Base-by-base conservation (phyloP, 2,797 vertebrate species). In the Scyliorhinus canicula region DNA sequence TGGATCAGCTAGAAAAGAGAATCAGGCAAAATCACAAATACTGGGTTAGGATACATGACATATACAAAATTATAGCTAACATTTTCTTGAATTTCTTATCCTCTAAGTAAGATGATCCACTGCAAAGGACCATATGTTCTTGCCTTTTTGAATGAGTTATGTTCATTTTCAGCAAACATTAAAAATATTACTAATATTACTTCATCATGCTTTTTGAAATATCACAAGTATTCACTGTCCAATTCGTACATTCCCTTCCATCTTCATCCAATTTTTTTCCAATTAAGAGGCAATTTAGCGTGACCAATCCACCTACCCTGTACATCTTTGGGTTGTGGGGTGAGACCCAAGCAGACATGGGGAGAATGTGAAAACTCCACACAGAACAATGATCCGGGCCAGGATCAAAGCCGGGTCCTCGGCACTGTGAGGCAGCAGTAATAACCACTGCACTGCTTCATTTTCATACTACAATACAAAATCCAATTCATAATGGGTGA, bases 1-100 rank as follows among this genome's bases (percentile, higher is more conserved):
- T 99, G 99, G 96, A 99, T 99, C 85, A 99, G 97, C 99, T 99
- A 91, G 40, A 55, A 94, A 28, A 93, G 24, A 93, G 93, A 71
- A 14, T 12, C 52, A 3, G 4, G 14, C 24, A 94, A 69, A 50
- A 16, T 65, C 60, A 65, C n/a, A 65, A 90, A 65, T 65, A 26
- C 50, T 82, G 21, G 79, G 26, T 44, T 35, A 35, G 35, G 21
- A 57, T 40, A 44, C 24, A 63, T 21, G n/a, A 63, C 50, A 50
- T 90, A 26, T 60, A 88, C 31, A 88, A n/a, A 19, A 88, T 60
- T 19, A 52, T 50, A 86, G 28, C 50, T 86, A 55, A 60, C 2
- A 2, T 88, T 47, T 88, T 88, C 52, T 60, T 60, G 0, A 0
- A n/a, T 7, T 60, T 19, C 26, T 88, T 60, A 28, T 26, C 31